Conservation (phyloP, 2,888 invertebrate genomes). For the Sceliomorpha sp. region DNA sequence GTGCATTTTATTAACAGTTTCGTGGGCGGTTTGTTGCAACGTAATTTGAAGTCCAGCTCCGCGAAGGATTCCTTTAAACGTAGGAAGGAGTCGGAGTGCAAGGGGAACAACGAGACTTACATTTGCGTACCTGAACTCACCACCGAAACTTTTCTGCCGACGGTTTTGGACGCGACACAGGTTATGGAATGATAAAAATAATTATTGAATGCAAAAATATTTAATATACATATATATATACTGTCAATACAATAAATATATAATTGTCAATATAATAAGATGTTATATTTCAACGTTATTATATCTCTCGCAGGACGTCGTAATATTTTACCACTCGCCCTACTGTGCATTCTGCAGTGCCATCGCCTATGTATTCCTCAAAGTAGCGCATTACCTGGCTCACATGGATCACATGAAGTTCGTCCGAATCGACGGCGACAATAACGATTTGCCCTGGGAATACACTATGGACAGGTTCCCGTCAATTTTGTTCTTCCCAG, state of each 20-base stretch:
- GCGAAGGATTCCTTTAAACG: slow-evolving; percentile 58
- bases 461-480: slow-evolving; percentile 90
- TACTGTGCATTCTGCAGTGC: slow-evolving; percentile 89
- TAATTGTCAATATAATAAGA: too few relatives aligned
- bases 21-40: slow-evolving; percentile 78
- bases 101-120: slow-evolving; percentile 39
- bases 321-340: slow-evolving; percentile 89
- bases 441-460: slow-evolving; percentile 94
- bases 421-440: slow-evolving; percentile 89
- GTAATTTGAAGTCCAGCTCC: slow-evolving; percentile 76
- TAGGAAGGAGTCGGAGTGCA: slow-evolving; percentile 54
- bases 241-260: neutral
- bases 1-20: slow-evolving; percentile 81
- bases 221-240: too few relatives aligned
- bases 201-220: too few relatives aligned
- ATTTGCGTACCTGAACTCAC: slow-evolving; percentile 85
- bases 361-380: slow-evolving; percentile 86
- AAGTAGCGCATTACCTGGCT: slow-evolving; percentile 84
- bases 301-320: slow-evolving; percentile 84
- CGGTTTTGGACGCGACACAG: slow-evolving; percentile 83
- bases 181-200: slow-evolving; percentile 74
- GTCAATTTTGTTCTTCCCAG: slow-evolving; percentile 89
- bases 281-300: too few relatives aligned
- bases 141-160: slow-evolving; percentile 84
- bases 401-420: slow-evolving; percentile 82